Base-by-base conservation (phyloP, 2,113 vertebrate species). In the Caranx ignobilis region DNA sequence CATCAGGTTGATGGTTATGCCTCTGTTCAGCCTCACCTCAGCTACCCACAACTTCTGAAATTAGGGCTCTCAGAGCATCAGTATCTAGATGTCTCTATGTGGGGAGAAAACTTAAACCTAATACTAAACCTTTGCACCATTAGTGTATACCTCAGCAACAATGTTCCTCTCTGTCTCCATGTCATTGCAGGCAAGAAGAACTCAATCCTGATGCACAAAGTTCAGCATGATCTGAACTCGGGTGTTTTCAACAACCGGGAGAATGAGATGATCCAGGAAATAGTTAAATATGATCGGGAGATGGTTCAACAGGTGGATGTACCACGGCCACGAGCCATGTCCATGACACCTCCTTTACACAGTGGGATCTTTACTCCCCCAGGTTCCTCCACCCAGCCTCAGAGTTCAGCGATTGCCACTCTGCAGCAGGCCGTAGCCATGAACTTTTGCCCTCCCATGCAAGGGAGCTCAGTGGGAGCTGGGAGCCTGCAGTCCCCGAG, bases 201-300 rank as follows among this genome's bases (percentile, higher is more conserved):
- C 82, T 99, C 98, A 0, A 96, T 97, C 86, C 94, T 99, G 52
- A 95, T 98, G 93, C 98, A 99, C 95, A 99, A 99, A 91, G 97
- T 99, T 47, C 98, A 99, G 83, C 97, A 97, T 2, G 98, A 99
- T 87, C 96, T 99, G 76, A 97, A 96, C 94, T 97, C 98, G 0
- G 98, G 98, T 0, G 96, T 99, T 75, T 99, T 99, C 95, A 99
- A 99, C 96, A 99, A 98, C 94, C 97, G 94, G 18, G 98, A 99
- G 93, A 99, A 99, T 3, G 98, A 99, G 88, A 97, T 99, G 94
- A 99, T 99, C 89, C 98, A 99, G 90, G 97, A 99, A 94, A 99
- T 99, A 0, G 98, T 99, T 66, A 99, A 99, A 89, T 99, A 99
- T 1, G 98, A 99, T 84, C 96, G 98, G 5, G 97, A 99, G 94